Evolutionary conservation across 1,140 invertebrate genomes (phyloP), one percentile per base, ranked within the genome.

Genomic region (Marisa cornuarietis): DNA sequence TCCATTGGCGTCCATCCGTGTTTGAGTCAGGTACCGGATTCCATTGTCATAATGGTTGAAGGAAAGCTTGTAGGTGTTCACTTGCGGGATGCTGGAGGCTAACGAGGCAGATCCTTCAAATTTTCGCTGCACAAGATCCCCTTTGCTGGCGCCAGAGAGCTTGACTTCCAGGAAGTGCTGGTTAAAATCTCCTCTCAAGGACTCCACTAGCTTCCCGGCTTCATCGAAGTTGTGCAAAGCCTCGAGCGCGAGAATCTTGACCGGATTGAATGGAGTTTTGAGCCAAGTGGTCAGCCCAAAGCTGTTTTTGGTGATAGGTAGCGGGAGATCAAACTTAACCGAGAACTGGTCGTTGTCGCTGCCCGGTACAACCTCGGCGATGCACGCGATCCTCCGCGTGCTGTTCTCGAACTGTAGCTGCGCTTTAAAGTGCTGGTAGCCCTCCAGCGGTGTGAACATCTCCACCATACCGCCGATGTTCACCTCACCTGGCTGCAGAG

Each of bases 381-480:
- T 14, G 76, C 63, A 24, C 31, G 54, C 63, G 49, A 69, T 68
- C 18, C 65, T 31, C 16, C 51, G 6, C 20, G 5, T 6, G 14
- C 63, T 54, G 76, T 77, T 77, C 65, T 69, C 63, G 22, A 77
- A 69, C 49, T 51, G 49, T 6, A 77, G 42, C n/a, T 77, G 63
- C 9, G 63, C 63, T 42, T 77, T 77, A 7, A 77, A 22, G 20
- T 77, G 76, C 24, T 69, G 31, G 76, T 77, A 77, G 16, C 66
- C 76, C 24, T 68, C 26, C 62, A 77, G 9, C 6, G 76, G 76
- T 0, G 76, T 77, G 49, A 77, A 77, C 13, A 69, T 63, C 24
- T 77, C 76, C 16, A 77, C 20, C 76, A 77, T 68, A 3, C 76
- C 76, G 18, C 76, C 76, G n/a, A 54, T 68, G 63, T 77, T 77